A percentile compares a stretch with the other conserved stretches of the same genome.
Conservation (phyloP, 2,888 invertebrate species). For the Cephalotes varians region DNA sequence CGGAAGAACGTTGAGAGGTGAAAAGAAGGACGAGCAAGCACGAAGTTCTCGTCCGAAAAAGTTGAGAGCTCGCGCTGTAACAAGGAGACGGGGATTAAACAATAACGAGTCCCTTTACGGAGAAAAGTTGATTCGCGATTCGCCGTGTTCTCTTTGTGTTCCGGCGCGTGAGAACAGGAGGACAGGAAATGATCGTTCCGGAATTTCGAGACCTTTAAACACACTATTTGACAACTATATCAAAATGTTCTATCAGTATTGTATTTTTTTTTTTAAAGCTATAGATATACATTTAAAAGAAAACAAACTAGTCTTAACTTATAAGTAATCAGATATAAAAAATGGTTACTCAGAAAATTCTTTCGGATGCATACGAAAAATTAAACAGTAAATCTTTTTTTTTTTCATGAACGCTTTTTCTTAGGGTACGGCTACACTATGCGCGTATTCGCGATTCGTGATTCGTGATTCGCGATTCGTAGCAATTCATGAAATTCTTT, state of each 20-base stretch:
- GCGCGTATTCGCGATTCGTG: too few species aligned
- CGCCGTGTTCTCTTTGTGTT: slow-evolving; percentile 9
- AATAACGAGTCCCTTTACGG: slow-evolving; percentile 65
- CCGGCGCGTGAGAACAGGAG: slow-evolving; percentile 10
- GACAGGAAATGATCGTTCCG: slow-evolving; percentile 33
- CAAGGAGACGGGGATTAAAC: slow-evolving; percentile 77
- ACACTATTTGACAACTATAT: not conserved
- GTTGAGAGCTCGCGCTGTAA: slow-evolving; percentile 72
- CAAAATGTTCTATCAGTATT: not conserved
- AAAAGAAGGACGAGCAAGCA: slow-evolving; percentile 51
- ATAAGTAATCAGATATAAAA: not conserved
- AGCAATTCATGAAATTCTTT: too few species aligned
- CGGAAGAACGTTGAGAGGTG: slow-evolving; percentile 31
- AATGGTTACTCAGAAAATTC: not conserved
- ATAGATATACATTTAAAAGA: not conserved
- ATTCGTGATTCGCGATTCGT: too few species aligned
- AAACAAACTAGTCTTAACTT: not conserved
- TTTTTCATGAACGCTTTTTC: not conserved
- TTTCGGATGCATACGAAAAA: not conserved
- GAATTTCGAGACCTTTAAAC: slow-evolving; percentile 23
- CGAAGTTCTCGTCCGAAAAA: slow-evolving; percentile 74
- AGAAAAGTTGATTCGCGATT: slow-evolving; percentile 51
- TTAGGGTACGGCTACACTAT: too few species aligned
- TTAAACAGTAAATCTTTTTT: not conserved
- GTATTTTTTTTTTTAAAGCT: not conserved